phyloP scores from a whole-genome alignment of 2,888 invertebrate genomes.

The Seira musarum region DNA sequence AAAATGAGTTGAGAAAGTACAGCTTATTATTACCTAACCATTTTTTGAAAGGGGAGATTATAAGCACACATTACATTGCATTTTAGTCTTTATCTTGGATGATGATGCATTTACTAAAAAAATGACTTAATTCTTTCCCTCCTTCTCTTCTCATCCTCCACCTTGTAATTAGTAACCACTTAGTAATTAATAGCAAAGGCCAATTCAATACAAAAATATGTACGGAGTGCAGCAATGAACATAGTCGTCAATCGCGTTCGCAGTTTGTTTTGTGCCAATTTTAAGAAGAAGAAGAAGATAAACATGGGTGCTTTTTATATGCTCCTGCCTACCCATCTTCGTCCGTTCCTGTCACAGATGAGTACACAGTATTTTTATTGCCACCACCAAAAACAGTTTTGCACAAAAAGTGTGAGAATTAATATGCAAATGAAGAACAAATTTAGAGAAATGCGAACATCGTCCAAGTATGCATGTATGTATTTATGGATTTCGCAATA shows the following conservation, averaged over 20 bases:
- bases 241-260: not conserved
- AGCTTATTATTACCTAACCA: conserved; percentile 29
- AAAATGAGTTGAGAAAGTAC: conserved; percentile 9
- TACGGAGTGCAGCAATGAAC: not conserved
- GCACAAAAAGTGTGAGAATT: conserved; percentile 48
- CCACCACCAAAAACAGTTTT: conserved; percentile 13
- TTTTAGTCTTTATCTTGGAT: conserved; percentile 3
- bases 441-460: conserved; percentile 29
- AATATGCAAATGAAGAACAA: conserved; percentile 40
- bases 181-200: conserved; percentile 55
- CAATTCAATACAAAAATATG: not conserved
- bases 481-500: too few species aligned
- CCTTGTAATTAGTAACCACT: conserved; percentile 51
- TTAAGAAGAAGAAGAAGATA: conserved; percentile 43
- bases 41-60: conserved; percentile 35
- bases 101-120: conserved; percentile 16
- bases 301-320: conserved; percentile 26
- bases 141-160: conserved; percentile 41
- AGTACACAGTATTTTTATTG: conserved; percentile 14
- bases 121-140: conserved; percentile 42
- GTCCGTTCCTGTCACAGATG: too few species aligned
- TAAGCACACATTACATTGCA: conserved; percentile 7
- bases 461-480: not conserved
- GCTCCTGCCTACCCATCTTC: not conserved
- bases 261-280: conserved; percentile 29